phyloP scores from a whole-genome alignment of 2,888 invertebrate species.

The Sinopyrophorus schimmeli region DNA sequence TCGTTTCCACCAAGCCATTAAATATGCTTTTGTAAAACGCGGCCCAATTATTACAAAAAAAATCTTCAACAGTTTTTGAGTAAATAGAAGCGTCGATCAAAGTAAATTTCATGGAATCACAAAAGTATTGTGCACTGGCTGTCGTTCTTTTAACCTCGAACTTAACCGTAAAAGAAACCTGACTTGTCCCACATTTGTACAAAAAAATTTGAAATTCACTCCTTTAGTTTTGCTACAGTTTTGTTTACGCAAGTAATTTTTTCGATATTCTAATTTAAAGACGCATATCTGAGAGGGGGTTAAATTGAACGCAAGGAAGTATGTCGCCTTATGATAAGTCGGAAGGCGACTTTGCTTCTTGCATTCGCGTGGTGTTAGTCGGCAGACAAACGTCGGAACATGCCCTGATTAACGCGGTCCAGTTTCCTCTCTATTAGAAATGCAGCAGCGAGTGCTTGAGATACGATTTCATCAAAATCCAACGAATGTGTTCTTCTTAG shows the following conservation, averaged over 20 bases:
- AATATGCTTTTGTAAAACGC: too few species aligned
- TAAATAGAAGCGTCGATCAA: too few species aligned
- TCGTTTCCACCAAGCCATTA: too few species aligned
- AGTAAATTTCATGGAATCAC: too few species aligned
- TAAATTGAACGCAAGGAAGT: constrained; percentile 13
- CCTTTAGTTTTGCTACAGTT: too few species aligned
- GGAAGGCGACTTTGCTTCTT: constrained; percentile 41
- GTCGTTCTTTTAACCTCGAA: too few species aligned
- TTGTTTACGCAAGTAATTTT: too few species aligned
- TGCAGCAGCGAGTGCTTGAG: constrained; percentile 20
- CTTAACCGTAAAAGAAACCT: neutral
- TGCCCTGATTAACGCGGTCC: constrained; percentile 50
- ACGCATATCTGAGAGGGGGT: constrained; percentile 12
- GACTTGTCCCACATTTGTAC: neutral
- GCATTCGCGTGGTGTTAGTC: constrained; percentile 48
- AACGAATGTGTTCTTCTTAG: constrained; percentile 4
- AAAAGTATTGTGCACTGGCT: too few species aligned
- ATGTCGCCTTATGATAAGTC: constrained; percentile 48
- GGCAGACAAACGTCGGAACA: constrained; percentile 43
- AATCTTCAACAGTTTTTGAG: too few species aligned
- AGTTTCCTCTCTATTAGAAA: constrained; percentile 38
- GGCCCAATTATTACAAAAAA: too few species aligned
- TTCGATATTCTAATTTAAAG: too few species aligned
- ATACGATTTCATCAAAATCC: constrained; percentile 1
- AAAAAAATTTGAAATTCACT: neutral